Evolutionary conservation across 1,140 invertebrate genomes (phyloP).

Genomic region (Watersipora subatra): DNA sequence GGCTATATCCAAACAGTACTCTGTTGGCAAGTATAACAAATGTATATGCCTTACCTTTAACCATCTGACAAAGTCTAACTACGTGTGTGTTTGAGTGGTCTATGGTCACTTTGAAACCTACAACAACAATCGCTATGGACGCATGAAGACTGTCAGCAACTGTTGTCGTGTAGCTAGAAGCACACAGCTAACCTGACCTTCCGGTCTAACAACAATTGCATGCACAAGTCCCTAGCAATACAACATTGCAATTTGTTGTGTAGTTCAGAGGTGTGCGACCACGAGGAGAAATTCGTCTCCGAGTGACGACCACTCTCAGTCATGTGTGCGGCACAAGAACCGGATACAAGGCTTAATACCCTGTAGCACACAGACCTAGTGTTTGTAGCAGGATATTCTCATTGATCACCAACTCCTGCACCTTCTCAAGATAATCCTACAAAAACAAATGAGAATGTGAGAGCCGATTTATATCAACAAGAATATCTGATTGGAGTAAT

Average conservation of each 20-base stretch:
- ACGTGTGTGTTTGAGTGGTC: constrained; percentile 95
- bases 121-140: constrained; percentile 10
- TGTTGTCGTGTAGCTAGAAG: background rate
- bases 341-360: background rate
- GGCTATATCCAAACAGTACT: too few species aligned
- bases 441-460: constrained; percentile 27
- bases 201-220: background rate
- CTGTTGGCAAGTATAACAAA: too few species aligned
- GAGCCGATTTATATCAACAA: too few species aligned
- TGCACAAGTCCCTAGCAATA: background rate
- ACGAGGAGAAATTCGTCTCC: background rate
- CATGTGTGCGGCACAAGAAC: background rate
- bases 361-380: constrained; percentile 43
- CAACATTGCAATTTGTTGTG: background rate
- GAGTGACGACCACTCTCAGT: background rate
- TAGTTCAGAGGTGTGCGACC: background rate
- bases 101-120: constrained; percentile 85
- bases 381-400: constrained; percentile 91
- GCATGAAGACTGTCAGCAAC: background rate
- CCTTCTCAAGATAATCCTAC: constrained; percentile 59
- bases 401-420: constrained; percentile 81
- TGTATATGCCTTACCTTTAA: constrained; percentile 57
- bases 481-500: too few species aligned
- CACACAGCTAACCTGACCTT: background rate
- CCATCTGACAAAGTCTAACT: constrained; percentile 80